phyloP scores from a whole-genome alignment of 2,888 invertebrate species.

The Tenthredo amoena region DNA sequence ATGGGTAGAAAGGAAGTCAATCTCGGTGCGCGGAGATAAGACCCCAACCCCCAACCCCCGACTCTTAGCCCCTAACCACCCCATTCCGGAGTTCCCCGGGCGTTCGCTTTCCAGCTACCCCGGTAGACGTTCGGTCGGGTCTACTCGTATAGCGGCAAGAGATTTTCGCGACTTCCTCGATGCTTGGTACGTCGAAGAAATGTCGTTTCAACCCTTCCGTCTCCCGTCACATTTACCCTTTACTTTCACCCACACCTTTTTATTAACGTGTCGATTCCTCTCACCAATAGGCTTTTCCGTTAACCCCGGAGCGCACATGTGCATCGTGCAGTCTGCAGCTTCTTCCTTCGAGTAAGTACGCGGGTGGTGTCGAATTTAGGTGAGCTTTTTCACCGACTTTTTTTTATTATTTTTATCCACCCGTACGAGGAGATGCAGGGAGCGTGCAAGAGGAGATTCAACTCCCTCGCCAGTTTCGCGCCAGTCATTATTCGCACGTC shows the following conservation, averaged over 20 bases:
- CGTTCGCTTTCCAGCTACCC: slow-evolving; percentile 34
- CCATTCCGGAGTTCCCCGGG: slow-evolving; percentile 47
- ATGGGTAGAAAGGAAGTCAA: slow-evolving; percentile 77
- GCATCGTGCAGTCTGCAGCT: neutral
- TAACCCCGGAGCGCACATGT: slow-evolving; percentile 12
- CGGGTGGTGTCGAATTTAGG: neutral
- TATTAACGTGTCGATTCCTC: slow-evolving; percentile 37
- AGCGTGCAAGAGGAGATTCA: neutral
- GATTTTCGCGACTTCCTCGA: slow-evolving; percentile 44
- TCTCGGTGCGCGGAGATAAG: slow-evolving; percentile 77
- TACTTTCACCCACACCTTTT: slow-evolving; percentile 28
- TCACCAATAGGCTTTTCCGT: slow-evolving; percentile 19
- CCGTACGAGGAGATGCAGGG: neutral
- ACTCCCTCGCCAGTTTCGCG: neutral
- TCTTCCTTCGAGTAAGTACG: neutral
- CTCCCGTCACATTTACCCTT: slow-evolving; percentile 36
- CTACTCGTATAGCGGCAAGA: slow-evolving; percentile 35
- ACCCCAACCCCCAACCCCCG: slow-evolving; percentile 68
- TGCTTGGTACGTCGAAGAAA: slow-evolving; percentile 19
- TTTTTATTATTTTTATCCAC: neutral
- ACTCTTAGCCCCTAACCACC: slow-evolving; percentile 30
- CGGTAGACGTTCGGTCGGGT: slow-evolving; percentile 28
- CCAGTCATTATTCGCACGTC: neutral
- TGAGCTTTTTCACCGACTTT: neutral
- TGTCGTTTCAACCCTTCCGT: slow-evolving; percentile 42